Conservation (phyloP, 2,797 vertebrate genomes). For the Pseudomugil tenellus region DNA sequence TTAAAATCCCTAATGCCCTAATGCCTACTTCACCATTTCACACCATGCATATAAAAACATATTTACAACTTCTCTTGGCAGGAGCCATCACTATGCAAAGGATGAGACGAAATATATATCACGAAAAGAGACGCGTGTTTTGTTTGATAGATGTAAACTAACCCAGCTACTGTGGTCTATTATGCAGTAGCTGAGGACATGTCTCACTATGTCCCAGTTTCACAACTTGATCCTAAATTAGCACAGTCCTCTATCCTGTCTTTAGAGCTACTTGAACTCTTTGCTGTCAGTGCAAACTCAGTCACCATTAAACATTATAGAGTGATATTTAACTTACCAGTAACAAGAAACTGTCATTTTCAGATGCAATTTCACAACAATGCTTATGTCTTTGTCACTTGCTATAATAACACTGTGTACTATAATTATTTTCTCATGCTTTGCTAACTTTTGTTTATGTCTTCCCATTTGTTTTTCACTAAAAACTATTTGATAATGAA, state of each 20-base stretch:
- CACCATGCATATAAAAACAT: neutral
- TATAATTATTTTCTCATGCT: neutral
- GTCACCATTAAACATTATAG: neutral
- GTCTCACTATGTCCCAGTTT: slow-evolving; percentile 37
- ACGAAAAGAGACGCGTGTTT: neutral
- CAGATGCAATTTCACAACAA: neutral
- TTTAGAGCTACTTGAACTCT: slow-evolving; percentile 24
- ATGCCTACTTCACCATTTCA: neutral
- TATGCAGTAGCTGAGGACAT: slow-evolving; percentile 19
- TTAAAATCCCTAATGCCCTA: neutral
- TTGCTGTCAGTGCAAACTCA: neutral
- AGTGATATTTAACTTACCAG: too few relatives aligned
- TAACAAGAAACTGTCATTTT: neutral
- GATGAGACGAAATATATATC: slow-evolving; percentile 1
- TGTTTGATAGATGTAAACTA: slow-evolving; percentile 6
- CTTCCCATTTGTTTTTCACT: too few relatives aligned
- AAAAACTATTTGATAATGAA: too few relatives aligned
- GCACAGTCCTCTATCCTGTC: slow-evolving; percentile 26
- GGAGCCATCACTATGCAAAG: neutral
- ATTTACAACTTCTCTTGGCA: neutral
- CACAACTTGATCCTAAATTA: slow-evolving; percentile 52
- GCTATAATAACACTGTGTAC: neutral
- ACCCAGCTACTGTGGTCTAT: neutral
- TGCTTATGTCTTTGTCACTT: neutral
- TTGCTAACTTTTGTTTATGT: neutral